phyloP scores from a whole-genome alignment of 2,797 vertebrate species.

The Alca torda region DNA sequence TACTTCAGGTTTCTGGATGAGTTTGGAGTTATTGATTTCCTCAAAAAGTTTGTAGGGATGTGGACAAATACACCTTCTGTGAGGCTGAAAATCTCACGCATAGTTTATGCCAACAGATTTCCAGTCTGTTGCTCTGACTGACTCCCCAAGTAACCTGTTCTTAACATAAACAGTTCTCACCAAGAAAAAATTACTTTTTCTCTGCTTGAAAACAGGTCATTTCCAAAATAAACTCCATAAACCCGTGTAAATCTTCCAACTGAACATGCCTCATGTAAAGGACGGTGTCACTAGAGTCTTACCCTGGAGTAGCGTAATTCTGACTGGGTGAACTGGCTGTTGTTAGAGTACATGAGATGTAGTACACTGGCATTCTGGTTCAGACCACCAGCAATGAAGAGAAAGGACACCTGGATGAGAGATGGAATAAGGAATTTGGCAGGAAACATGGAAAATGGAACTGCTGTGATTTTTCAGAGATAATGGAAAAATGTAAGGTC shows the following conservation, averaged over 20 bases:
- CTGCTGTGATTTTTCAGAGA: background rate
- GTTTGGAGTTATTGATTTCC: background rate
- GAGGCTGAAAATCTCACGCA: background rate
- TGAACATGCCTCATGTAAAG: background rate
- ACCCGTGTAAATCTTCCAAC: background rate
- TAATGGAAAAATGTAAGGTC: background rate
- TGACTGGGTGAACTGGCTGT: background rate
- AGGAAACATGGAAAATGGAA: background rate
- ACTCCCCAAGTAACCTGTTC: background rate
- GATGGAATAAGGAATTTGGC: background rate
- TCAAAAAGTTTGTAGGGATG: background rate
- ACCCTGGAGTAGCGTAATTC: background rate
- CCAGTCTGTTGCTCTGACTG: background rate
- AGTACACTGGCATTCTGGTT: background rate
- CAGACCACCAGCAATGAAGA: background rate
- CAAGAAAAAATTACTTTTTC: background rate
- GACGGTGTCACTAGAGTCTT: background rate
- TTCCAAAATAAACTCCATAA: background rate
- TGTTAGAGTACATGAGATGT: background rate
- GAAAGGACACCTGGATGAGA: background rate
- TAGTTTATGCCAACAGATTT: background rate
- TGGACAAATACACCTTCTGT: background rate
- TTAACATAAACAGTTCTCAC: rapidly evolving
- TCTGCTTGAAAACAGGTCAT: background rate
- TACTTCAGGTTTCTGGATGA: background rate